These are phyloP conservation scores for Mus musculus DNA, from an alignment of 2,113 vertebrate species.

Conservation along the genomic window GRCm39 chr11:44630501-44631000, in stretches of 20 bases:
- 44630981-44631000: slow-evolving; percentile 73
- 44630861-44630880: not conserved
- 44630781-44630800: slow-evolving; percentile 88
- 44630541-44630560: slow-evolving; percentile 88
- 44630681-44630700: slow-evolving; percentile 99
- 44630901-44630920: slow-evolving; percentile 88
- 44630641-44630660: slow-evolving; percentile 94
- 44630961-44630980: slow-evolving; percentile 66
- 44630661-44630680: slow-evolving; percentile 93
- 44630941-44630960: slow-evolving; percentile 76
- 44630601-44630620: slow-evolving; percentile 93
- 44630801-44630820: slow-evolving; percentile 89
- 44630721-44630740: slow-evolving; percentile 98
- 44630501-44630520: slow-evolving; percentile 83
- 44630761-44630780: slow-evolving; percentile 96
- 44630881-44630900: slow-evolving; percentile 89
- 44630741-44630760: slow-evolving; percentile 99
- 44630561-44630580: slow-evolving; percentile 91
- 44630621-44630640: slow-evolving; percentile 97
- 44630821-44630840: slow-evolving; percentile 70
- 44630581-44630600: slow-evolving; percentile 94
- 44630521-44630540: slow-evolving; percentile 87
- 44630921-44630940: slow-evolving; percentile 69
- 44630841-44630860: not conserved
- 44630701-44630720: slow-evolving; percentile 99